Percentiles rank a stretch among this genome's conserved stretches.
Evolutionary conservation across 2,113 vertebrate genomes (phyloP).

Genomic region (Salminus brasiliensis): DNA sequence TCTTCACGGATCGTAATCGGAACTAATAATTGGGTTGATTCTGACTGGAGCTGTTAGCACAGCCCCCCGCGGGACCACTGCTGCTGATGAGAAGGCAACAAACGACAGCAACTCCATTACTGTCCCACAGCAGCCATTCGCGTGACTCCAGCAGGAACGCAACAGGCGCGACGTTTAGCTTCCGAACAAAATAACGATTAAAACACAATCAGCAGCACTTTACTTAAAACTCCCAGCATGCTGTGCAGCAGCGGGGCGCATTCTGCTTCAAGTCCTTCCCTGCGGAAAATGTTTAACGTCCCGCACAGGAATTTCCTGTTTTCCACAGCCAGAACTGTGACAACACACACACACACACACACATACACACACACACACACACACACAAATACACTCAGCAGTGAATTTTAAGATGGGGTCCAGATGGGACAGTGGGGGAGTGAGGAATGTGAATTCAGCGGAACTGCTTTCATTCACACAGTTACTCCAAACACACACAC

Average conservation of each 20-base stretch:
- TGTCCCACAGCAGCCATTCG: background rate
- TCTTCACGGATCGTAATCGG: background rate
- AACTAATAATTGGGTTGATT: background rate
- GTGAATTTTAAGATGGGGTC: background rate
- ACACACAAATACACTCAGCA: background rate
- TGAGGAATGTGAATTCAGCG: constrained; percentile 30
- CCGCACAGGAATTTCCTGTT: constrained; percentile 52
- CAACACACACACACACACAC: constrained; percentile 33
- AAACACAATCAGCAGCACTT: constrained; percentile 54
- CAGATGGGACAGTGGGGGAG: constrained; percentile 35
- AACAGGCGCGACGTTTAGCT: constrained; percentile 31
- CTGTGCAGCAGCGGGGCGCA: constrained; percentile 44
- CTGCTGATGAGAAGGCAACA: background rate
- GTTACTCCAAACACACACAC: background rate
- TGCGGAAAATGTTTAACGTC: constrained; percentile 15
- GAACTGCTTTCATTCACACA: constrained; percentile 32
- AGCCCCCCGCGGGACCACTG: background rate
- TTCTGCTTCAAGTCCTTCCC: constrained; percentile 29
- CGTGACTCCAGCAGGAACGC: constrained; percentile 46
- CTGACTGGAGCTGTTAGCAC: background rate
- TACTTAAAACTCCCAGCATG: constrained; percentile 45
- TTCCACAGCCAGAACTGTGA: constrained; percentile 22
- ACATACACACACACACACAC: constrained; percentile 17
- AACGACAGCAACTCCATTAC: background rate
- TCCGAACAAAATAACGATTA: constrained; percentile 59